phyloP scores from a whole-genome alignment of 1,140 invertebrate species.

The Lordiphosa clarofinis region DNA sequence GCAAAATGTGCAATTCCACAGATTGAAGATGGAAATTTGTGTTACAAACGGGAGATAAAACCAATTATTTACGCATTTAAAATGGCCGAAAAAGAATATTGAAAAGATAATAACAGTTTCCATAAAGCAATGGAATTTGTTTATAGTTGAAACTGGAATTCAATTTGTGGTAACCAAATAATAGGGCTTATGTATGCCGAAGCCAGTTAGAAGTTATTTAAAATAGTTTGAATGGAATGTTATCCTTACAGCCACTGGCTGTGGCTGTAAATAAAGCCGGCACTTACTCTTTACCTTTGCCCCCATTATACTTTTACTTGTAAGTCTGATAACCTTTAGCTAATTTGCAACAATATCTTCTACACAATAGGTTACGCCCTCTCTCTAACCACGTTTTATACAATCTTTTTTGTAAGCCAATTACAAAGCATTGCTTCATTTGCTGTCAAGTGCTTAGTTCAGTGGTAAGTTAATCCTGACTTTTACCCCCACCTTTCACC shows the following conservation, averaged over 20 bases:
- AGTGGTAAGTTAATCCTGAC: slow-evolving; percentile 6
- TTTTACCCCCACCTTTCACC: not conserved
- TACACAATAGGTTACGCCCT: not conserved
- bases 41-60: slow-evolving; percentile 8
- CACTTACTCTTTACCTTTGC: no score
- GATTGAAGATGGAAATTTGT: slow-evolving; percentile 12
- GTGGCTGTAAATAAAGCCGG: no score
- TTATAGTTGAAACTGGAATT: not conserved
- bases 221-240: no score
- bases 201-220: no score
- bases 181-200: no score
- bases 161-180: no score
- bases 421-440: slow-evolving; percentile 6
- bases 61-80: slow-evolving; percentile 6
- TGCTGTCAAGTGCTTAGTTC: slow-evolving; percentile 1
- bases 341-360: no score
- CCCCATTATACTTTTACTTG: no score
- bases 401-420: not conserved
- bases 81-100: not conserved
- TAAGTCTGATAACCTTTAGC: no score
- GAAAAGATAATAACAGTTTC: slow-evolving; percentile 1
- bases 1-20: slow-evolving; percentile 12
- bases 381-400: not conserved
- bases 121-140: slow-evolving; percentile 2
- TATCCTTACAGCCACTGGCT: no score